Conservation (phyloP, 2,888 invertebrate genomes). For the Dryadula phaetusa region DNA sequence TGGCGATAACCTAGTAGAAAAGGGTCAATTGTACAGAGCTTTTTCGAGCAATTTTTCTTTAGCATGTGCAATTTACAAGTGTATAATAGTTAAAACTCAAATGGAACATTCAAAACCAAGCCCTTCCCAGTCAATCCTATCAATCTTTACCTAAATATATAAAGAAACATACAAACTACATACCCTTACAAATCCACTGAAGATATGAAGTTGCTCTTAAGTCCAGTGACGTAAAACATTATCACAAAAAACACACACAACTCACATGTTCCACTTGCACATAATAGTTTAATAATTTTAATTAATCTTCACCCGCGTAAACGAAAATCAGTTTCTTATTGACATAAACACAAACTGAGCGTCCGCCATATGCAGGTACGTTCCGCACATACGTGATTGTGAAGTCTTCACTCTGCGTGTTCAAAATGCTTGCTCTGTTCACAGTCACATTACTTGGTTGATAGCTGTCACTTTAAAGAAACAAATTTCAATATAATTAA, state of each 20-base stretch:
- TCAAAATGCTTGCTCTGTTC: constrained; percentile 45
- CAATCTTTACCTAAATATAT: constrained; percentile 58
- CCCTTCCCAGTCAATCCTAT: constrained; percentile 38
- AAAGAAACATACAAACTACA: constrained; percentile 76
- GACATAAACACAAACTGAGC: constrained; percentile 84
- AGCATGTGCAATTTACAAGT: not conserved
- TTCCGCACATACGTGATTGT: constrained; percentile 65
- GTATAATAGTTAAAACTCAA: constrained; percentile 2
- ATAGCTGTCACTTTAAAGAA: constrained; percentile 50
- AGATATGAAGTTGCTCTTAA: constrained; percentile 71
- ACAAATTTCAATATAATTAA: constrained; percentile 3
- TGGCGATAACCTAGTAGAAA: constrained; percentile 64
- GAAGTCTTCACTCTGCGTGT: constrained; percentile 49
- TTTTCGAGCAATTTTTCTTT: constrained; percentile 14
- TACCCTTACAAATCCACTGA: constrained; percentile 78
- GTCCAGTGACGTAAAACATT: constrained; percentile 77
- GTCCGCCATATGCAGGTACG: constrained; percentile 83
- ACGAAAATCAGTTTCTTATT: constrained; percentile 82
- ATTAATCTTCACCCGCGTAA: constrained; percentile 82
- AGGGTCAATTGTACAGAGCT: constrained; percentile 36
- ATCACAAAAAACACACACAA: constrained; percentile 77
- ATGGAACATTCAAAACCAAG: not conserved
- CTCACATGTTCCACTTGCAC: constrained; percentile 77
- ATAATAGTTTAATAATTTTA: constrained; percentile 70
- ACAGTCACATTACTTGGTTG: constrained; percentile 34